Evolutionary conservation across 2,888 invertebrate species (phyloP), one percentile per base, ranked within the genome.

Genomic region (Embidobia sp.): DNA sequence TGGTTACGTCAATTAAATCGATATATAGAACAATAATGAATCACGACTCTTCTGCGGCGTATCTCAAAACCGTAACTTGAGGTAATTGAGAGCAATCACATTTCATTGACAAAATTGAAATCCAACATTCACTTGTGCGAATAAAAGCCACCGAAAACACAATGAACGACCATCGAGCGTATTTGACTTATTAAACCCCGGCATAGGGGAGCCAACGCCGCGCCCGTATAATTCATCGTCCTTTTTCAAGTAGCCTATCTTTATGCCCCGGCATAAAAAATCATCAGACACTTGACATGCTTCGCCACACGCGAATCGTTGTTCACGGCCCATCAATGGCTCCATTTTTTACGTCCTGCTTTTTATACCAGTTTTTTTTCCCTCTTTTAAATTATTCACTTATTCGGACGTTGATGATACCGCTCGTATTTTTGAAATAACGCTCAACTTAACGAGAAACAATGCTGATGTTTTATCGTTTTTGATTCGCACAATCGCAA

Each of bases 301-400:
- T 44, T 11, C 16, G 35, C 35, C 29, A 6, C 44, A 33, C 27
- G 37, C 15, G 11, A 31, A 16, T 42, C 40, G 33, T 42, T 15
- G 46, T 66, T 66, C 46, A 44, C 5, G 42, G 27, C 29, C 13
- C 18, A 37, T 15, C 33, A 18, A 49, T 59, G 40, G 19, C 37
- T 46, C 6, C 37, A 35, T 40, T 53, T 29, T 1, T 16, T 42
- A 10, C 18, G 18, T 42, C 18, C 18, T 42, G n/a, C n/a, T 49
- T 33, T 4, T 22, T 44, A 11, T 44, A 3, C 3, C 40, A n/a
- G 18, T 26, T 1, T 5, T 15, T 29, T 46, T 46, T 26, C n/a
- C n/a, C 7, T 26, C 7, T 72, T 76, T 74, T 77, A 55, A 77
- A 77, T 78, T 77, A 78, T 79, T 79, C 67, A 80, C 55, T 77